A percentile compares a stretch with the other conserved stretches of the same genome.
Evolutionary conservation across 64 coral and sea anemone genomes (phyloP).

Genomic region (Actinia tenebrosa): DNA sequence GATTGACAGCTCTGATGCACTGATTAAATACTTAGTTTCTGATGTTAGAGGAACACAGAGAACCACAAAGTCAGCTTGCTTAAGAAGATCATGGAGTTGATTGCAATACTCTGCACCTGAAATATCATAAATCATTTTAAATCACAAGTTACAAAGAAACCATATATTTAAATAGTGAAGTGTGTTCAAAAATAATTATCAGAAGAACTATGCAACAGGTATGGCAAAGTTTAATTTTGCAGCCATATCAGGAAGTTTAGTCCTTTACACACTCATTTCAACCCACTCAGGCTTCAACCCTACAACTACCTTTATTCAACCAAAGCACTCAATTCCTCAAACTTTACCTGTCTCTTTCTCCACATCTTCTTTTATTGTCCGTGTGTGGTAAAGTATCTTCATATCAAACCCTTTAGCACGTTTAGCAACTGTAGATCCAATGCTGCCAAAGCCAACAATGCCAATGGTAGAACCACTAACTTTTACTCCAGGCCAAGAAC

Average conservation of each 20-base stretch:
- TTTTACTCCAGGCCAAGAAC: not conserved
- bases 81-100: slow-evolving; percentile 16
- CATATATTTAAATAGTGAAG: too few species aligned
- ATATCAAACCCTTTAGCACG: slow-evolving; percentile 52
- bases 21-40: slow-evolving; percentile 44
- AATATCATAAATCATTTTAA: not conserved
- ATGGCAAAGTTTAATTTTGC: too few species aligned
- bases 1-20: slow-evolving; percentile 20
- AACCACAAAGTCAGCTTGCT: slow-evolving; percentile 53
- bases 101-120: slow-evolving; percentile 41
- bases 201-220: too few species aligned
- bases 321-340: not conserved
- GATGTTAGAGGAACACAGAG: slow-evolving; percentile 21
- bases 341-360: slow-evolving; percentile 37
- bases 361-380: slow-evolving; percentile 17
- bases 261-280: too few species aligned
- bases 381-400: slow-evolving; percentile 47
- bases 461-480: slow-evolving; percentile 48
- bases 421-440: slow-evolving; percentile 46
- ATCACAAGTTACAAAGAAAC: too few species aligned
- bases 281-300: too few species aligned
- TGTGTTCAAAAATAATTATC: too few species aligned
- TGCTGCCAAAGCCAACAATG: slow-evolving; percentile 43
- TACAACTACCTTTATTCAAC: too few species aligned
- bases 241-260: too few species aligned